phyloP scores from a whole-genome alignment of 2,888 invertebrate genomes.

The Caenorhabditis sp. region DNA sequence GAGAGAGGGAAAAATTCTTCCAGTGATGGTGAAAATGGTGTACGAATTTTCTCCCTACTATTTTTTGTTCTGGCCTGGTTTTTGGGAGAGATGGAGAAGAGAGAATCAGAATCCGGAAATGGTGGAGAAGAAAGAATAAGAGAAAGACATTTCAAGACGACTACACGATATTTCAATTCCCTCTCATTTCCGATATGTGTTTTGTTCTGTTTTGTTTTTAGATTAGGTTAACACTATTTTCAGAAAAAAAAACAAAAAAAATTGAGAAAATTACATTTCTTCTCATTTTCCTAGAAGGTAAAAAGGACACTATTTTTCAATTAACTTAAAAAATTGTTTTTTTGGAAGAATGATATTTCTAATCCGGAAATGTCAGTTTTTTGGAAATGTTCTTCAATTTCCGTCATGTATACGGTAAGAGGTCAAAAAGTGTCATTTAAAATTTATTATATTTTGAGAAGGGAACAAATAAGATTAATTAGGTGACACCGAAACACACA shows the following conservation, averaged over 20 bases:
- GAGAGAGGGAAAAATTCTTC: too few species aligned
- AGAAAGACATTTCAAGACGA: background rate
- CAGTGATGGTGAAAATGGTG: background rate
- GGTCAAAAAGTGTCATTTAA: background rate
- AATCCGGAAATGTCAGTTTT: background rate
- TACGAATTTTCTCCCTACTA: background rate
- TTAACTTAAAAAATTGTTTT: too few species aligned
- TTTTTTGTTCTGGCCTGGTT: too few species aligned
- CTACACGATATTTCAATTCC: background rate
- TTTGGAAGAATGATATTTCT: too few species aligned
- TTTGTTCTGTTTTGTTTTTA: background rate
- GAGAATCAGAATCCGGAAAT: background rate
- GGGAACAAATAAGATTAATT: background rate
- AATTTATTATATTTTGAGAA: background rate
- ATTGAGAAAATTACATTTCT: too few species aligned
- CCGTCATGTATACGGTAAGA: background rate
- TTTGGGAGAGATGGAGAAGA: background rate
- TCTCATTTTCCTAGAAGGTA: too few species aligned
- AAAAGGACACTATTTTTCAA: too few species aligned
- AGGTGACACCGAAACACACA: background rate
- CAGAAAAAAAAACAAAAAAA: background rate
- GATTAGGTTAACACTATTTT: background rate
- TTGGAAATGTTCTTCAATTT: background rate
- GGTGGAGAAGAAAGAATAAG: background rate
- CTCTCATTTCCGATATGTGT: background rate